Evolutionary conservation across 2,797 vertebrate genomes (phyloP).

Genomic region (Setipinna tenuifilis): DNA sequence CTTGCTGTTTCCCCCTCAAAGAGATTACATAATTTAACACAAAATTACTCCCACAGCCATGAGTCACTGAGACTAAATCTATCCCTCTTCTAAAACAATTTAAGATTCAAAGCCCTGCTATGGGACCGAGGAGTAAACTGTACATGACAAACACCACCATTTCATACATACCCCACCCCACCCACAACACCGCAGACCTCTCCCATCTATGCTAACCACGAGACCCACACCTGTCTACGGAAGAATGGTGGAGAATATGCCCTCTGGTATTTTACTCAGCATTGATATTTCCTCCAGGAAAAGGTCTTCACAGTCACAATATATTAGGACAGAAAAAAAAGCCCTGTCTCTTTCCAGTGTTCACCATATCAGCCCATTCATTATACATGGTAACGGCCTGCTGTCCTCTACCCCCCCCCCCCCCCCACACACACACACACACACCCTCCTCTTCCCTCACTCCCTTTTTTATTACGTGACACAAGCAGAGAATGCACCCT

Average conservation of each 20-base stretch:
- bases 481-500: not conserved
- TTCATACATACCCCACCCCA: not conserved
- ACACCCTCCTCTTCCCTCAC: not conserved
- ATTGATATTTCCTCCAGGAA: not conserved
- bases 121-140: not conserved
- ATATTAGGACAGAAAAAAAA: not conserved
- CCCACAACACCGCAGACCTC: not conserved
- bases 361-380: slow-evolving; percentile 1
- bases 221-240: not conserved
- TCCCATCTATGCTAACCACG: not conserved
- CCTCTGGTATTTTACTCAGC: not conserved
- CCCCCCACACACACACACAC: not conserved
- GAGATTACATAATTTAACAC: no score
- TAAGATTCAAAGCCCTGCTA: not conserved
- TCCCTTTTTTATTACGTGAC: not conserved
- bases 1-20: no score
- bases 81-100: not conserved
- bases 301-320: slow-evolving; percentile 1
- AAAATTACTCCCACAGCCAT: not conserved
- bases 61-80: not conserved
- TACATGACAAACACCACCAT: not conserved
- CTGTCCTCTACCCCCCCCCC: not conserved
- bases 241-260: not conserved
- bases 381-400: not conserved
- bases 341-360: not conserved